Percentiles rank a stretch among this genome's conserved stretches.
Conservation (phyloP, 2,888 invertebrate species). For the Erannis defoliaria region DNA sequence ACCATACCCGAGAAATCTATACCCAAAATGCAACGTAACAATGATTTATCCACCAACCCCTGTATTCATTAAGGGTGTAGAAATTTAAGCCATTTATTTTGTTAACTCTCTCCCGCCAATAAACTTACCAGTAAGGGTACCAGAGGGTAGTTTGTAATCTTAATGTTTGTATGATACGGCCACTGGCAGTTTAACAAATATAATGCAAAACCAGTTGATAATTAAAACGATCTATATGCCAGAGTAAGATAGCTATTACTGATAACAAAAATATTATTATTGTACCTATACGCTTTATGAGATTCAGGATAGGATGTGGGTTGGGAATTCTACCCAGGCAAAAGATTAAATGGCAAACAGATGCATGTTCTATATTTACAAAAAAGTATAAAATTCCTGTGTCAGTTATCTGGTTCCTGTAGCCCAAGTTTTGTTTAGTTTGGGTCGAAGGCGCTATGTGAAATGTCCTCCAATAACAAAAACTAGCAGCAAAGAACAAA, state of each 20-base stretch:
- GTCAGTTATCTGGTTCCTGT: too few species aligned
- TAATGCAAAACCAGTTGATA: conserved; percentile 23
- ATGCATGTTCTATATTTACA: too few species aligned
- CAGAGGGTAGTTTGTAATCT: conserved; percentile 69
- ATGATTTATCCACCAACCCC: conserved; percentile 83
- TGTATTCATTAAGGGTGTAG: conserved; percentile 86
- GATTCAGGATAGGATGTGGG: too few species aligned
- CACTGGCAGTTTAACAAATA: conserved; percentile 46
- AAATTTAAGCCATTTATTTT: conserved; percentile 87
- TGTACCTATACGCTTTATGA: too few species aligned
- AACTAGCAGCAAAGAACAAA: too few species aligned
- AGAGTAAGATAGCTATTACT: background rate
- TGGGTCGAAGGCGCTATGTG: too few species aligned
- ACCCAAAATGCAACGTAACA: conserved; percentile 81
- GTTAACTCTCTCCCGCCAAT: conserved; percentile 81
- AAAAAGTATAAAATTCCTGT: too few species aligned
- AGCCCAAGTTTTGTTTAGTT: too few species aligned
- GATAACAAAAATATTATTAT: background rate
- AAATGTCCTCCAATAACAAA: too few species aligned
- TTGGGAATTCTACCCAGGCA: too few species aligned
- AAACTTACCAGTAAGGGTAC: conserved; percentile 66
- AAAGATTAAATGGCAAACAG: too few species aligned
- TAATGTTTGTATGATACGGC: conserved; percentile 65
- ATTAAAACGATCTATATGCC: background rate
- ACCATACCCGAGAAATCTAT: conserved; percentile 50